These are phyloP conservation scores for Bergia sp. DNA, from an alignment of 92 coral and sea anemone species.

Conservation along the genomic window DNA sequence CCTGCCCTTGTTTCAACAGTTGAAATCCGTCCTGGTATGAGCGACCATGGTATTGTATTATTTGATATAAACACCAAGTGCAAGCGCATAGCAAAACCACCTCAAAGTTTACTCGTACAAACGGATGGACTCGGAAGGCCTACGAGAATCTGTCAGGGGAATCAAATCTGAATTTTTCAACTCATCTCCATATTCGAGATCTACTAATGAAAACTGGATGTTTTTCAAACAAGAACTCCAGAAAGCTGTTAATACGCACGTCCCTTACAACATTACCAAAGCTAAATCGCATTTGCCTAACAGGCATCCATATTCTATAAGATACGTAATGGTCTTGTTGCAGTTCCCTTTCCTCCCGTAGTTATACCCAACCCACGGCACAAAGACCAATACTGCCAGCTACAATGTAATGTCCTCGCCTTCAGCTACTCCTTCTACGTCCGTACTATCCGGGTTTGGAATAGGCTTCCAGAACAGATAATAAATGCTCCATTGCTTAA, in stretches of 20 bases:
- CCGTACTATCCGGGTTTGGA: constrained; percentile 42
- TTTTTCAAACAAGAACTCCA: constrained; percentile 9
- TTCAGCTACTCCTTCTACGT: constrained; percentile 40
- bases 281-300: constrained; percentile 27
- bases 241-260: constrained; percentile 19
- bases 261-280: constrained; percentile 25
- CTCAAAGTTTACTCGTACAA: background rate
- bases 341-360: constrained; percentile 19
- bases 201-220: constrained; percentile 34
- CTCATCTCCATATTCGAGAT: constrained; percentile 37
- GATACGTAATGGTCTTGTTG: constrained; percentile 13
- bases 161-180: constrained; percentile 31
- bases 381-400: constrained; percentile 7
- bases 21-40: no score
- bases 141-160: constrained; percentile 4
- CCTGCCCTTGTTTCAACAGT: no score
- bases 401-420: constrained; percentile 6
- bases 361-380: constrained; percentile 20
- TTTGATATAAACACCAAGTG: no score
- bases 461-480: constrained; percentile 33
- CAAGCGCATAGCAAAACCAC: no score
- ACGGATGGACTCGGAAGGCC: constrained; percentile 21
- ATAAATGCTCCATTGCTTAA: constrained; percentile 19
- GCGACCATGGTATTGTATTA: no score
- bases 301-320: constrained; percentile 43